Evolutionary conservation across 2,113 vertebrate genomes (phyloP).

Genomic region (Saguinus midas): DNA sequence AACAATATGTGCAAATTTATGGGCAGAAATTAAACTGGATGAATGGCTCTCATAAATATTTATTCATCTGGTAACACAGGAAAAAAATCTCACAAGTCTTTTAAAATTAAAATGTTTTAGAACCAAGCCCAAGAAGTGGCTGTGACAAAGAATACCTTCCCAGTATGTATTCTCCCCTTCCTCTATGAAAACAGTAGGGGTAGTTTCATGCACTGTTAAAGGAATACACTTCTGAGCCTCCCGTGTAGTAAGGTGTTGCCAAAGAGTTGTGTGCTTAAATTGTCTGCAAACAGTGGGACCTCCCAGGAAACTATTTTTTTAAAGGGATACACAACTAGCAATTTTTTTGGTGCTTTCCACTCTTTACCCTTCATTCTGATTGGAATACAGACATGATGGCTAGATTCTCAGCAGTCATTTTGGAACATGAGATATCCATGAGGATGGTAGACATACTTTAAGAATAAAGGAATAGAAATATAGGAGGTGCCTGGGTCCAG

Average conservation of each 20-base stretch:
- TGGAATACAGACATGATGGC: neutral
- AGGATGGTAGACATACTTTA: neutral
- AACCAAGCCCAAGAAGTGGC: constrained; percentile 38
- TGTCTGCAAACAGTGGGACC: neutral
- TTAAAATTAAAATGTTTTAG: constrained; percentile 63
- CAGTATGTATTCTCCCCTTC: neutral
- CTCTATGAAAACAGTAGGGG: neutral
- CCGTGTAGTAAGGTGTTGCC: neutral
- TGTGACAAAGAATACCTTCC: constrained; percentile 15
- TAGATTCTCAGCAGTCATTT: neutral
- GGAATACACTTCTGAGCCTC: constrained; percentile 33
- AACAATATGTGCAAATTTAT: constrained; percentile 56
- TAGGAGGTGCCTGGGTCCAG: neutral
- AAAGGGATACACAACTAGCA: neutral
- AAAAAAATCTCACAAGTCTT: constrained; percentile 51
- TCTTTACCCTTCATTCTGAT: neutral
- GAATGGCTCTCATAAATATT: constrained; percentile 60
- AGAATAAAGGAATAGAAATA: constrained; percentile 32
- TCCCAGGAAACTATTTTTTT: neutral
- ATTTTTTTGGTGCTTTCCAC: neutral
- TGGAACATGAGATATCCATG: neutral
- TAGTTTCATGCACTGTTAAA: constrained; percentile 11
- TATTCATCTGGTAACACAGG: constrained; percentile 52
- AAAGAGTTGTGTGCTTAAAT: constrained; percentile 23
- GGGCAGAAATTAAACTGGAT: constrained; percentile 45